These are phyloP conservation scores for Leptinotarsa peninsularis DNA, from an alignment of 2,888 invertebrate genomes.

Conservation along the genomic window DNA sequence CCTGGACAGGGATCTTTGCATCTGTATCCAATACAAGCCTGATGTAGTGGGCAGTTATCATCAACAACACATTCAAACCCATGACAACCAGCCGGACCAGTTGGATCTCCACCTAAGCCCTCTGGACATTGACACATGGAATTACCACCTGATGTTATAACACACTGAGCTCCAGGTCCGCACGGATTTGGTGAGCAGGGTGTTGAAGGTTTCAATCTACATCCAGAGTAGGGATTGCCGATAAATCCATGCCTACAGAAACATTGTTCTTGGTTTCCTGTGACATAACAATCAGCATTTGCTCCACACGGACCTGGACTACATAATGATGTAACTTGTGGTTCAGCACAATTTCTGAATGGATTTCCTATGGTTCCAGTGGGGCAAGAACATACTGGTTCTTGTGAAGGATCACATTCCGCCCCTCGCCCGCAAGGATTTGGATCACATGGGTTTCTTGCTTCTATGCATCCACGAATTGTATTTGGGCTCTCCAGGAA, in stretches of 20 bases:
- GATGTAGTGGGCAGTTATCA: slow-evolving; percentile 78
- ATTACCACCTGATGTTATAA: slow-evolving; percentile 75
- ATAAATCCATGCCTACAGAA: slow-evolving; percentile 81
- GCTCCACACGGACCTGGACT: slow-evolving; percentile 85
- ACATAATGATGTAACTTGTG: slow-evolving; percentile 75
- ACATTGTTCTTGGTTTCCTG: slow-evolving; percentile 85
- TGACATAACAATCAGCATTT: slow-evolving; percentile 87
- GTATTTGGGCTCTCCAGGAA: slow-evolving; percentile 90
- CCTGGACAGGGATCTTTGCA: slow-evolving; percentile 88
- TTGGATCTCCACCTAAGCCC: slow-evolving; percentile 83
- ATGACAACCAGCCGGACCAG: slow-evolving; percentile 77
- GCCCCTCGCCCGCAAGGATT: slow-evolving; percentile 85
- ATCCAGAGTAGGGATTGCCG: slow-evolving; percentile 86
- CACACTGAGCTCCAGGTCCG: slow-evolving; percentile 81
- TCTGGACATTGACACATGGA: slow-evolving; percentile 80
- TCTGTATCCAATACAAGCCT: slow-evolving; percentile 83
- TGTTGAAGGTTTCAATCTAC: slow-evolving; percentile 75
- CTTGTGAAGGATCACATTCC: slow-evolving; percentile 81
- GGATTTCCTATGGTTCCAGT: slow-evolving; percentile 85
- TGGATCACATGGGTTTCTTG: slow-evolving; percentile 84
- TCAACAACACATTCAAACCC: slow-evolving; percentile 86
- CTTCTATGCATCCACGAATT: slow-evolving; percentile 84
- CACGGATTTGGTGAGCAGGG: slow-evolving; percentile 86
- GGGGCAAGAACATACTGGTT: slow-evolving; percentile 89
- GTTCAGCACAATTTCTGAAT: slow-evolving; percentile 78